Evolutionary conservation across 23 tunicate genomes (phyloP).

Genomic region (Oikopleura albicans): DNA sequence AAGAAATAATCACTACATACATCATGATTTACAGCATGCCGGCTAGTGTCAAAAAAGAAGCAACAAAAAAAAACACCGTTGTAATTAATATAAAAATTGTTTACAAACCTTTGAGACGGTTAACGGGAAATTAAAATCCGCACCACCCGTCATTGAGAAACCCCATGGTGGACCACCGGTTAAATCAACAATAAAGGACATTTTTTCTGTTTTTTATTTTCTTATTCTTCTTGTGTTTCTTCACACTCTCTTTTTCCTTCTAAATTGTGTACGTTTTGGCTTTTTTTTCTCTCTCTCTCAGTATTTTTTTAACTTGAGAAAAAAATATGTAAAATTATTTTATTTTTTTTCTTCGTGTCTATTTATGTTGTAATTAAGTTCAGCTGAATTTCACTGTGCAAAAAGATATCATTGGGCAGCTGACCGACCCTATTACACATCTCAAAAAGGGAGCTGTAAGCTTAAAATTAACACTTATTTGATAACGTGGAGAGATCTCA

Average conservation of each 20-base stretch:
- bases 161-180: slow-evolving; percentile 99
- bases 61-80: no score
- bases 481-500: not conserved
- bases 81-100: no score
- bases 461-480: not conserved
- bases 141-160: slow-evolving; percentile 78
- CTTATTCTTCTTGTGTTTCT: no score
- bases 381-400: no score
- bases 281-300: not conserved
- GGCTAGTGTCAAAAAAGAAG: no score
- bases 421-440: slow-evolving; percentile 6
- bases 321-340: not conserved
- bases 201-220: no score
- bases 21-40: no score
- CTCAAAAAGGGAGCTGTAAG: not conserved
- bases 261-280: no score
- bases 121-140: slow-evolving; percentile 50
- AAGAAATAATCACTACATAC: no score
- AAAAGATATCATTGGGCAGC: not conserved
- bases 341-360: not conserved
- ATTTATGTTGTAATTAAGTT: no score
- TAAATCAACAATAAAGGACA: slow-evolving; percentile 11
- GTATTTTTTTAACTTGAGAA: not conserved
- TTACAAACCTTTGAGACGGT: slow-evolving; percentile 84
- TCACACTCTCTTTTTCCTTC: no score